phyloP scores from a whole-genome alignment of 2,888 invertebrate species.

The Parnassius smintheus region DNA sequence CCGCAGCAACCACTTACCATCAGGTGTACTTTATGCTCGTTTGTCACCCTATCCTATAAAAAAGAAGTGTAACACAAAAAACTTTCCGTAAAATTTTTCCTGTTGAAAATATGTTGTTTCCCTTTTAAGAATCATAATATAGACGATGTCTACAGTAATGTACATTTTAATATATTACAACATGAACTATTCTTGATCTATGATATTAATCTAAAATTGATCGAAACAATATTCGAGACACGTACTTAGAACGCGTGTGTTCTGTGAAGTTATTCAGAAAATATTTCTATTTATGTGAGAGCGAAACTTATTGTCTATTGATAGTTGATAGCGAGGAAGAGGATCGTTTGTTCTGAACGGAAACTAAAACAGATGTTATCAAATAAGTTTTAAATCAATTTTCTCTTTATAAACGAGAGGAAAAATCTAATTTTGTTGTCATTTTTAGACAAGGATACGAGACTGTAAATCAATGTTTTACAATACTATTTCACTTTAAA shows the following conservation, averaged over 20 bases:
- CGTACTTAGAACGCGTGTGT: slow-evolving; percentile 19
- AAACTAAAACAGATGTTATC: slow-evolving; percentile 12
- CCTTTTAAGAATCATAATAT: too few species aligned
- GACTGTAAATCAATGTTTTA: too few species aligned
- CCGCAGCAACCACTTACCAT: too few species aligned
- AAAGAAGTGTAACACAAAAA: too few species aligned
- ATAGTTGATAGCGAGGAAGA: slow-evolving; percentile 7
- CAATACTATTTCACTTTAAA: too few species aligned
- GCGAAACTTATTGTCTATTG: slow-evolving; percentile 15
- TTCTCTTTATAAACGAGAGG: background rate
- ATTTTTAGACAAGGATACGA: too few species aligned
- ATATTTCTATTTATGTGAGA: slow-evolving; percentile 15
- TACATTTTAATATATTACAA: background rate
- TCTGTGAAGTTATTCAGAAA: slow-evolving; percentile 22
- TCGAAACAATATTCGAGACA: slow-evolving; percentile 14
- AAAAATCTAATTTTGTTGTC: too few species aligned
- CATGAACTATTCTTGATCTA: slow-evolving; percentile 3
- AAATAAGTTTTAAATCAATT: slow-evolving; percentile 9
- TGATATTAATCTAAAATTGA: slow-evolving; percentile 13
- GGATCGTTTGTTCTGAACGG: slow-evolving; percentile 7
- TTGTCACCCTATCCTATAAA: too few species aligned
- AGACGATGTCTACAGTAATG: background rate
- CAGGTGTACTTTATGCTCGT: too few species aligned
- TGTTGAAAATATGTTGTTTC: too few species aligned
- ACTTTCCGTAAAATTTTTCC: too few species aligned